Percentiles rank a stretch among this genome's conserved stretches.
These are phyloP conservation scores for Gymnothorax javanicus DNA, from an alignment of 2,797 vertebrate genomes.

Conservation along the genomic window DNA sequence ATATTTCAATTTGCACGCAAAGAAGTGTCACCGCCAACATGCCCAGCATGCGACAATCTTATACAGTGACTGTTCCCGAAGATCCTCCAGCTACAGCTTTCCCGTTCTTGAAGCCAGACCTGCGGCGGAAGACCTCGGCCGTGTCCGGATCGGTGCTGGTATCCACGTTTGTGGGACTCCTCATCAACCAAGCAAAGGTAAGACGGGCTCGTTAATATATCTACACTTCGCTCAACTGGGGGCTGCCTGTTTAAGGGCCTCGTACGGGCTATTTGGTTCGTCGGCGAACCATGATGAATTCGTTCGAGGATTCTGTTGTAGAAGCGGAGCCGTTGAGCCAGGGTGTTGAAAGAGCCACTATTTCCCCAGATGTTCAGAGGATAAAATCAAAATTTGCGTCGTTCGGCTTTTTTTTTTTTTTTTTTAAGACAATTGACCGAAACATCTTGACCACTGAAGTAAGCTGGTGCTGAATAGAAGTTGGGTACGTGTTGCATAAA, in stretches of 20 bases:
- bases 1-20: not conserved
- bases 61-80: constrained; percentile 87
- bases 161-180: constrained; percentile 86
- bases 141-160: constrained; percentile 85
- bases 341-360: not conserved
- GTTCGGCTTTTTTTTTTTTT: too few species aligned
- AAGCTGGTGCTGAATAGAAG: not conserved
- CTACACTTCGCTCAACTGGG: too few species aligned
- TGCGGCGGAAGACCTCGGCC: constrained; percentile 76
- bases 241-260: not conserved
- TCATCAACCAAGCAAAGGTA: constrained; percentile 95
- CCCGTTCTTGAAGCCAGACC: constrained; percentile 76
- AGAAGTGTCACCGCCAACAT: constrained; percentile 50
- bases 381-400: not conserved
- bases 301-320: not conserved
- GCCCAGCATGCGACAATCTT: constrained; percentile 85
- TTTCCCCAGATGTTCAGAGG: not conserved
- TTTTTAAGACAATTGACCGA: too few species aligned
- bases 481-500: not conserved
- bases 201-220: constrained; percentile 15
- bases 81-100: constrained; percentile 79
- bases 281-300: not conserved
- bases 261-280: not conserved
- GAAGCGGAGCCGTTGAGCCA: not conserved
- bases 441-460: not conserved